These are phyloP conservation scores for Pogonomyrmex barbatus DNA, from an alignment of 1,140 invertebrate genomes.

Conservation along the genomic window DNA sequence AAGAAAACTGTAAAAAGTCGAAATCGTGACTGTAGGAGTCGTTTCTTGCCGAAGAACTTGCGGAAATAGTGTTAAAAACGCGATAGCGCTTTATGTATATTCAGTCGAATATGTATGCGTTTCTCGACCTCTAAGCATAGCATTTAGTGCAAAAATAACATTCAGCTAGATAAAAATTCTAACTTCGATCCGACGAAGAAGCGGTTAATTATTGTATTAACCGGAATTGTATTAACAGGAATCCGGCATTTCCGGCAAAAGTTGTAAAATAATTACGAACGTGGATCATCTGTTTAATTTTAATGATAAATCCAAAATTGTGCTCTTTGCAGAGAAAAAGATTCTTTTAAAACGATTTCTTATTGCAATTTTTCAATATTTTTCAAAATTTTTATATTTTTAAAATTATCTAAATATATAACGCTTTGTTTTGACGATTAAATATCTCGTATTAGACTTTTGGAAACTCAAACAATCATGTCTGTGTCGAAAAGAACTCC, in stretches of 20 bases:
- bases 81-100: constrained; percentile 35
- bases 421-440: too few species aligned
- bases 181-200: neutral
- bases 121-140: constrained; percentile 14
- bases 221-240: too few species aligned
- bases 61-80: constrained; percentile 7
- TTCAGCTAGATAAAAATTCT: constrained; percentile 33
- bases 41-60: neutral
- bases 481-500: neutral
- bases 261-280: neutral
- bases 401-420: neutral
- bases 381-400: neutral
- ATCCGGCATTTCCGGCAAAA: neutral
- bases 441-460: neutral
- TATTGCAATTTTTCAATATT: neutral
- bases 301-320: neutral
- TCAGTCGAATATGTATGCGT: constrained; percentile 5
- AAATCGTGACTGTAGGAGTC: constrained; percentile 23
- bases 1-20: neutral
- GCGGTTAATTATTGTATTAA: neutral
- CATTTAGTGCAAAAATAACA: constrained; percentile 24
- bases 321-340: neutral
- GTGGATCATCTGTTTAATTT: neutral
- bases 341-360: neutral
- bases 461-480: too few species aligned